A percentile compares a stretch with the other conserved stretches of the same genome.
Evolutionary conservation across 92 coral and sea anemone genomes (phyloP).

Genomic region (Porites lobata): DNA sequence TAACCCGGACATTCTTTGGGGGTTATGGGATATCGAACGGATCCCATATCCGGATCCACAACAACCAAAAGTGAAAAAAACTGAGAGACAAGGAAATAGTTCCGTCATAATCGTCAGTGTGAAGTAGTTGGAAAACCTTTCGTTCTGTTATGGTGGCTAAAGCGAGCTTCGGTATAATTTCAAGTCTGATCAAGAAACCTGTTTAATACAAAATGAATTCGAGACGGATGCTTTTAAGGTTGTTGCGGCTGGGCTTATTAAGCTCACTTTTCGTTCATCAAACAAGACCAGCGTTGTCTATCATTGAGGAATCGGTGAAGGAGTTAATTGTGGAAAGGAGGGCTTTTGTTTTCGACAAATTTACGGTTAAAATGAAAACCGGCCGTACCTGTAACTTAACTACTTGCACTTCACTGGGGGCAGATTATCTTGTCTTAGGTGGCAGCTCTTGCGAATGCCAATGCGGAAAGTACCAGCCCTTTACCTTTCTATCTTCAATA

Average conservation of each 20-base stretch:
- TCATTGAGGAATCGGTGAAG: neutral
- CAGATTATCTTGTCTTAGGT: neutral
- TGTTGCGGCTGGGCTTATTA: neutral
- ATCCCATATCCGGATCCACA: too few species aligned
- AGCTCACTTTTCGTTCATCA: neutral
- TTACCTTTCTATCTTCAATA: neutral
- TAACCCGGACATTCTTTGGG: too few species aligned
- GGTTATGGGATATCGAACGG: too few species aligned
- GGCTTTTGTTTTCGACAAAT: accelerated
- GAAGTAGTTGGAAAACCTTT: too few species aligned
- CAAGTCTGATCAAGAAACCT: neutral
- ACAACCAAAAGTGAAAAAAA: too few species aligned
- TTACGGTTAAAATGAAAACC: neutral
- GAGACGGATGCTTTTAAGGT: neutral
- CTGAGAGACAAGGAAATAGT: too few species aligned
- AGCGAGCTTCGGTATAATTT: too few species aligned
- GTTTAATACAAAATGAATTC: neutral
- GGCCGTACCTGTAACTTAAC: neutral
- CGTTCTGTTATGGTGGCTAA: neutral
- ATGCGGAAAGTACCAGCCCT: neutral
- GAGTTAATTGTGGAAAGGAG: neutral
- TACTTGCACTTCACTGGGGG: neutral
- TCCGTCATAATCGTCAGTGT: too few species aligned
- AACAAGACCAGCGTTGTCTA: neutral
- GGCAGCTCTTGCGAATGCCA: neutral